A percentile compares a stretch with the other conserved stretches of the same genome.
These are phyloP conservation scores for Andrena camellia DNA, from an alignment of 2,888 invertebrate genomes.

Conservation along the genomic window DNA sequence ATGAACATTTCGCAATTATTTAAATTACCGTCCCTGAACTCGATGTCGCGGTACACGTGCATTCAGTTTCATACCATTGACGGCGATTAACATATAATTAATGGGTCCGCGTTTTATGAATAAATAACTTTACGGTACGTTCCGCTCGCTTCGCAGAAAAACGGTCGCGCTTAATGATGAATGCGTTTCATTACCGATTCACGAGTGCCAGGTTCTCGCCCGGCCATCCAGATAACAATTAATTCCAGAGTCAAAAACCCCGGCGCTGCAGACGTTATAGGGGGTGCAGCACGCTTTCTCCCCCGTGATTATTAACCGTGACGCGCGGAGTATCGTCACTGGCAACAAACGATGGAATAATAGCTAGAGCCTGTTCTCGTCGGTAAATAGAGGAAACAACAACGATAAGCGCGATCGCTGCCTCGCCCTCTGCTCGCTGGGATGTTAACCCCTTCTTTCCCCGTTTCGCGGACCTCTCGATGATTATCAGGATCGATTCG, in stretches of 20 bases:
- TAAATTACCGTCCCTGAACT: conserved; percentile 5
- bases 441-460: conserved; percentile 1
- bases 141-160: neutral
- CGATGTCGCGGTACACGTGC: neutral
- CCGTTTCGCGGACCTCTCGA: neutral
- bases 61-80: conserved; percentile 3
- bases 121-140: conserved; percentile 18
- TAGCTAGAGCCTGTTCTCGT: conserved; percentile 48
- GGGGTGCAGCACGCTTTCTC: conserved; percentile 31
- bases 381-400: conserved; percentile 61
- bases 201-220: conserved; percentile 5
- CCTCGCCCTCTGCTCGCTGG: conserved; percentile 2
- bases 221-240: conserved; percentile 40
- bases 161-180: conserved; percentile 11
- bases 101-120: conserved; percentile 34
- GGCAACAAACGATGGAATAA: conserved; percentile 49
- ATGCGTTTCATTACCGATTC: conserved; percentile 29
- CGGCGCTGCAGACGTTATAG: neutral
- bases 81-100: conserved; percentile 40
- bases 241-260: conserved; percentile 34
- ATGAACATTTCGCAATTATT: neutral
- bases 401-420: conserved; percentile 57
- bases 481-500: conserved; percentile 56
- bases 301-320: conserved; percentile 60
- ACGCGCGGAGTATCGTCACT: conserved; percentile 56